Base-by-base conservation (phyloP, 1,140 invertebrate species). In the Camponotus floridanus region DNA sequence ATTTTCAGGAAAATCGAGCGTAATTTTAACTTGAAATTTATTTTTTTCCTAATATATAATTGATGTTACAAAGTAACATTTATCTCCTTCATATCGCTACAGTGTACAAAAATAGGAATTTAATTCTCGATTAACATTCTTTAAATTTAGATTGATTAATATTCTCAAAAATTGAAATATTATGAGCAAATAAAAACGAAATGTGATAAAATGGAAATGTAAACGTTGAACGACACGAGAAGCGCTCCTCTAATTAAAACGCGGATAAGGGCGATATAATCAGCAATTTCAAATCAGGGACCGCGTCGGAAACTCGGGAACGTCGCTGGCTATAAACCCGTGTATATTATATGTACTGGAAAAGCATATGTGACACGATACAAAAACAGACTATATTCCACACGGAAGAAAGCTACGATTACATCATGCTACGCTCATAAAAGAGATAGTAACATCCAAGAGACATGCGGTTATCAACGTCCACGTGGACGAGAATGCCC, bases 401-500 rank as follows among this genome's bases (percentile, higher is more conserved):
- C 68, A 45, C 79, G 59, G 39, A 73, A 61, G 39, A 48, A 26
- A 62, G 55, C 55, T 15, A 74, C 67, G 26, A 31, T 36, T 62
- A 62, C 68, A 39, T 81, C 78, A 74, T 83, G 79, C 79, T 45
- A 42, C 68, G n/a, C 55, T 18, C 51, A 45, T n/a, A 33, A 48
- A 39, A 61, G 79, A 74, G 57, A 74, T 48, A 36, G 55, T 73
- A 55, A 62, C 68, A 74, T 61, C 13, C 68, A 51, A 68, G 55
- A 48, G 36, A n/a, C 79, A 83, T 83, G 79, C 79, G 55, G 68
- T 83, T 83, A 83, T 83, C 79, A 61, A 71, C 79, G 55, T 36
- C 6, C 31, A 39, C 33, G 39, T 48, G n/a, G 26, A 81, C 18
- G 51, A 45, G 51, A 83, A 57, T 73, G 68, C 55, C 13, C 39